Percentiles rank a stretch among this genome's conserved stretches.
phyloP scores from a whole-genome alignment of 2,113 vertebrate species.

The Chlamydotis undulata region DNA sequence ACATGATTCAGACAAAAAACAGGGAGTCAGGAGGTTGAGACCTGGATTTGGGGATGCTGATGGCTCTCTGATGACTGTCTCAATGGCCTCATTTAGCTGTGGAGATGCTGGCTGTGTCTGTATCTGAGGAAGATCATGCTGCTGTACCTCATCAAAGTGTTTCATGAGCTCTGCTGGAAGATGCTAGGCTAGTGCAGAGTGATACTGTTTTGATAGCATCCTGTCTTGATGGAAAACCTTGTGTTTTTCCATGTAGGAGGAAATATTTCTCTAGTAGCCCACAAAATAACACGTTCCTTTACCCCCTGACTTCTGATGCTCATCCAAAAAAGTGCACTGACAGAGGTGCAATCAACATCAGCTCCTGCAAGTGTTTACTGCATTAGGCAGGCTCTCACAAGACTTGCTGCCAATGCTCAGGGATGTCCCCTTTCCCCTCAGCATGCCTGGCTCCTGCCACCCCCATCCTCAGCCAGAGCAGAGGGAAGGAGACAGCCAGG shows the following conservation, averaged over 20 bases:
- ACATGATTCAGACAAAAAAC: background rate
- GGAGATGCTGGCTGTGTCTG: background rate
- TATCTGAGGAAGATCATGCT: background rate
- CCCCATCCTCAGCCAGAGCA: fast-evolving
- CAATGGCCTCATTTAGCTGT: background rate
- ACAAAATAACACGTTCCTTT: background rate
- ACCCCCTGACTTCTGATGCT: background rate
- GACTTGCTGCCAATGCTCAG: fast-evolving
- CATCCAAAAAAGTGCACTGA: background rate
- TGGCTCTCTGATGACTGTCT: background rate
- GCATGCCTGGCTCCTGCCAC: background rate
- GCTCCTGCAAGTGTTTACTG: background rate
- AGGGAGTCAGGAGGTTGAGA: background rate
- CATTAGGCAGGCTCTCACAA: background rate
- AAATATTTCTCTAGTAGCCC: background rate
- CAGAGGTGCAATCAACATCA: background rate
- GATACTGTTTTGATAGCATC: background rate
- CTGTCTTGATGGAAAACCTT: background rate
- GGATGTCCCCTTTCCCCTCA: background rate
- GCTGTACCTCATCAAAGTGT: background rate
- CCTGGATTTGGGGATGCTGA: background rate
- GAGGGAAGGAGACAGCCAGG: background rate
- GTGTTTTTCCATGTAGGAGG: background rate
- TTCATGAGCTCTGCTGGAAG: background rate
- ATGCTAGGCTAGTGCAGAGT: background rate